Base-by-base conservation (phyloP, 2,888 invertebrate genomes). In the Therioaphis trifolii region DNA sequence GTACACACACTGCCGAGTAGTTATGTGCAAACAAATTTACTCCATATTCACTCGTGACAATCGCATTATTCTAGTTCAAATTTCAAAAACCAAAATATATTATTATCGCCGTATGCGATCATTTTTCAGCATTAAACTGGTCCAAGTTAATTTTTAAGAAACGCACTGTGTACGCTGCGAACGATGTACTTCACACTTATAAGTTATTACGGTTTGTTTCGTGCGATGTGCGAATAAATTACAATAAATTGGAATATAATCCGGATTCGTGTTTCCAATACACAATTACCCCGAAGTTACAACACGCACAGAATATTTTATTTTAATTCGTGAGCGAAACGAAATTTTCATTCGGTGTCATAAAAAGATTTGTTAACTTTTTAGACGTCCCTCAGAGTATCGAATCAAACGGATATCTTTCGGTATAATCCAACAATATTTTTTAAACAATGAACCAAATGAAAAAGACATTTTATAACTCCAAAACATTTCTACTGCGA, bases 191-290 rank as follows among this genome's bases (percentile, higher is more conserved):
- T n/a, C 55, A 2, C 5, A 55, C 9, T 21, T 46, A 4, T 46
- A n/a, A 55, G 0, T 55, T 55, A 7, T 21, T n/a, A 21, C 55
- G 21, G 5, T 63, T n/a, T 35, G 40, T 68, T 68, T 68, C 21
- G 40, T 4, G 9, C 40, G 24, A 1, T 2, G 1, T 21, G 9
- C 3, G 40, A 52, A 55, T 74, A 55, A 55, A 15, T 55, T 55
- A 72, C 21, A 14, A 72, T 43, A n/a, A n/a, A n/a, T n/a, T n/a
- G n/a, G n/a, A 52, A 52, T 12, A 35, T n/a, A 72, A 72, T 72
- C 35, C 14, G 5, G 35, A 55, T 72, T 52, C 49, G 49, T 49
- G 12, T n/a, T 18, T 29, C n/a, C 49, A 29, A 29, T 29, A 55
- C 15, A 1, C 21, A 24, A 40, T 40, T 21, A 40, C 40, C 40